Evolutionary conservation across 2,797 vertebrate genomes (phyloP).

Genomic region (Oophaga sylvatica): DNA sequence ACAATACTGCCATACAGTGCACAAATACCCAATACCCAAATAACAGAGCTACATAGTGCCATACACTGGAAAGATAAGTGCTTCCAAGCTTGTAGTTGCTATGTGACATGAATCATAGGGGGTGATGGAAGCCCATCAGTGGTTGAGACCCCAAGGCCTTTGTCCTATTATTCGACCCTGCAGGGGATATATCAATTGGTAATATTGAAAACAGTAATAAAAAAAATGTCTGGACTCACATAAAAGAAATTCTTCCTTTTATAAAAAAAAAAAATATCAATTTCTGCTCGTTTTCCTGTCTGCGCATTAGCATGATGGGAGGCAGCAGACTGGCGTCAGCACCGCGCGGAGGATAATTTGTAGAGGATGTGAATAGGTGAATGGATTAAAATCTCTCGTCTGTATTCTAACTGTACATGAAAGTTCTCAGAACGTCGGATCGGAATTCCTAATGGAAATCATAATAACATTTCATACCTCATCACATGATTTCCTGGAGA

Average conservation of each 20-base stretch:
- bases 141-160: background rate
- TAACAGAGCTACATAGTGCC: background rate
- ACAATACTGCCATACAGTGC: background rate
- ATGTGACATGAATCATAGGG: too few relatives aligned
- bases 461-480: conserved; percentile 54
- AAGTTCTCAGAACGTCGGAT: background rate
- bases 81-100: too few relatives aligned
- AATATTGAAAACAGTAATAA: background rate
- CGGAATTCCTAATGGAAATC: conserved; percentile 24
- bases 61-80: background rate
- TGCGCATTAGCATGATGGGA: background rate
- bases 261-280: background rate
- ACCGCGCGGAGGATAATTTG: background rate
- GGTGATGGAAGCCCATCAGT: background rate
- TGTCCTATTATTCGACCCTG: background rate
- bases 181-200: background rate
- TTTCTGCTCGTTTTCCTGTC: conserved; percentile 7
- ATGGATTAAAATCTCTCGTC: background rate
- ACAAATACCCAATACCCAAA: background rate
- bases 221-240: background rate
- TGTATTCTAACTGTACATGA: background rate
- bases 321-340: conserved; percentile 24
- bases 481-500: conserved; percentile 21
- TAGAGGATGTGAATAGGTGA: conserved; percentile 22
- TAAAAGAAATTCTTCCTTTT: background rate